These are phyloP conservation scores for Epistrophella euchroma DNA, from an alignment of 2,888 invertebrate genomes.

Conservation along the genomic window DNA sequence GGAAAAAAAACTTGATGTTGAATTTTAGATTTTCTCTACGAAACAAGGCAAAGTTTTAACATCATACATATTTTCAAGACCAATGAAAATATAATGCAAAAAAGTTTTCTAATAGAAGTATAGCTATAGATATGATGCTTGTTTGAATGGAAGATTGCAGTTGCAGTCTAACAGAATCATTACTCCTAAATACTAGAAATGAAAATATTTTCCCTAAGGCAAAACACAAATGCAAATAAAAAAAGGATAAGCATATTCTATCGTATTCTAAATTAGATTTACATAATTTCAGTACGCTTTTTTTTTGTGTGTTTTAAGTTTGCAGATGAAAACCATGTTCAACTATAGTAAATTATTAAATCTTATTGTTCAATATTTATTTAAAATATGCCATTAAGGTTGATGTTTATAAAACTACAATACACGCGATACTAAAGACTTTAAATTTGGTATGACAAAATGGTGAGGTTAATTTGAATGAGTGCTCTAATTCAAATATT, in stretches of 20 bases:
- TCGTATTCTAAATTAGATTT: constrained; percentile 5
- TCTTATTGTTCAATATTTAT: too few relatives aligned
- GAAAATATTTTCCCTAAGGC: neutral
- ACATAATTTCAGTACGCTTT: neutral
- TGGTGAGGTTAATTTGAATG: too few relatives aligned
- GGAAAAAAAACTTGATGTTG: neutral
- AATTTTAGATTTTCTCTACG: constrained; percentile 5
- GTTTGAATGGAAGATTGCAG: neutral
- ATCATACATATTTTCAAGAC: constrained; percentile 10
- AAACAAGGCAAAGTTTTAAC: constrained; percentile 13
- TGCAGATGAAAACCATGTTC: neutral
- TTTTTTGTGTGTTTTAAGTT: neutral
- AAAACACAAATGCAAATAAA: neutral
- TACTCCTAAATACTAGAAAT: neutral
- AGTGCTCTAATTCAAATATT: too few relatives aligned
- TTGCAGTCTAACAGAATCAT: neutral
- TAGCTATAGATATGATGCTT: neutral
- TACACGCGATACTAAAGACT: too few relatives aligned
- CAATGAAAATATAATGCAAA: neutral
- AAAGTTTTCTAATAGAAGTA: neutral
- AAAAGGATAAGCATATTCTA: neutral
- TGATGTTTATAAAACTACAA: too few relatives aligned
- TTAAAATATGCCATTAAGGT: too few relatives aligned
- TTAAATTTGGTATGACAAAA: too few relatives aligned
- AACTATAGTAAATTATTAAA: neutral